These are phyloP conservation scores for Ovis aries DNA, from an alignment of 2,113 vertebrate genomes.

Conservation along the genomic window ARS-UI_Ramb_v3.0 NC_056056.1:1892501-1893000, in stretches of 20 bases:
- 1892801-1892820: accelerated
- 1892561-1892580: accelerated
- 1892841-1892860: accelerated
- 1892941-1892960: accelerated
- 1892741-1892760: accelerated
- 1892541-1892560: accelerated
- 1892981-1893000: not conserved
- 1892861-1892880: accelerated
- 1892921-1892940: accelerated
- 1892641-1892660: accelerated
- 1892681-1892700: not conserved
- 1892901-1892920: accelerated
- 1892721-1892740: accelerated
- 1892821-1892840: accelerated
- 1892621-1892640: accelerated
- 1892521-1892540: accelerated
- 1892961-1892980: not conserved
- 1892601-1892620: accelerated
- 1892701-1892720: not conserved
- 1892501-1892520: accelerated
- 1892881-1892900: accelerated
- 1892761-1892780: not conserved
- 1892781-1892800: accelerated
- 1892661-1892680: not conserved
- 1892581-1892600: accelerated